Percentiles rank a stretch among this genome's conserved stretches.
phyloP scores from a whole-genome alignment of 2,797 vertebrate genomes.

The Dallia pectoralis region DNA sequence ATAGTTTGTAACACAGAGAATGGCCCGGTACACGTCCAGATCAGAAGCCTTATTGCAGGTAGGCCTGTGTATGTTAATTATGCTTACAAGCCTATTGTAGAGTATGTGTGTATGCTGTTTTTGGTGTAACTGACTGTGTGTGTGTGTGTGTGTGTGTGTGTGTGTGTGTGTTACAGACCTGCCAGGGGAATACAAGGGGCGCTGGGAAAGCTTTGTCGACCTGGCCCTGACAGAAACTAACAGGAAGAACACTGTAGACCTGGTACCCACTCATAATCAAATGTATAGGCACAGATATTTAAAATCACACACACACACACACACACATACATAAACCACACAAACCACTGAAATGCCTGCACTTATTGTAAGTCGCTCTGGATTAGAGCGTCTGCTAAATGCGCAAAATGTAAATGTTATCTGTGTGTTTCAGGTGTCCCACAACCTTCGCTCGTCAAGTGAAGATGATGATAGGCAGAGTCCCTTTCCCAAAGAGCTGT shows the following conservation, averaged over 20 bases:
- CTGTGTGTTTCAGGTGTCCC: slow-evolving; percentile 78
- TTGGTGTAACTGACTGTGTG: neutral
- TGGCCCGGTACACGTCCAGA: slow-evolving; percentile 78
- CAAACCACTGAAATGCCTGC: too few species aligned
- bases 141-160: slow-evolving; percentile 7
- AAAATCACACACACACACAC: neutral
- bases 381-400: too few species aligned
- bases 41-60: slow-evolving; percentile 66
- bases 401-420: too few species aligned
- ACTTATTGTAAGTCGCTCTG: too few species aligned
- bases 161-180: slow-evolving; percentile 74
- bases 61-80: slow-evolving; percentile 3
- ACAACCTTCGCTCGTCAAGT: slow-evolving; percentile 91
- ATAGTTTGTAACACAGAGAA: slow-evolving; percentile 95
- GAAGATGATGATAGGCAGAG: slow-evolving; percentile 95
- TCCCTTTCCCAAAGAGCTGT: slow-evolving; percentile 90
- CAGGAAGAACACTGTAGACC: slow-evolving; percentile 90
- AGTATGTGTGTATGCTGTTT: too few species aligned
- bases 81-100: neutral
- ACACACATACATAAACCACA: slow-evolving; percentile 3
- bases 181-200: slow-evolving; percentile 89
- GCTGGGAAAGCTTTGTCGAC: slow-evolving; percentile 96
- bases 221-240: slow-evolving; percentile 92
- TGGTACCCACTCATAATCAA: slow-evolving; percentile 72
- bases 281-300: neutral